A percentile compares a stretch with the other conserved stretches of the same genome.
These are phyloP conservation scores for Gambusia yucatana DNA, from an alignment of 2,797 vertebrate genomes.

Conservation along the genomic window DNA sequence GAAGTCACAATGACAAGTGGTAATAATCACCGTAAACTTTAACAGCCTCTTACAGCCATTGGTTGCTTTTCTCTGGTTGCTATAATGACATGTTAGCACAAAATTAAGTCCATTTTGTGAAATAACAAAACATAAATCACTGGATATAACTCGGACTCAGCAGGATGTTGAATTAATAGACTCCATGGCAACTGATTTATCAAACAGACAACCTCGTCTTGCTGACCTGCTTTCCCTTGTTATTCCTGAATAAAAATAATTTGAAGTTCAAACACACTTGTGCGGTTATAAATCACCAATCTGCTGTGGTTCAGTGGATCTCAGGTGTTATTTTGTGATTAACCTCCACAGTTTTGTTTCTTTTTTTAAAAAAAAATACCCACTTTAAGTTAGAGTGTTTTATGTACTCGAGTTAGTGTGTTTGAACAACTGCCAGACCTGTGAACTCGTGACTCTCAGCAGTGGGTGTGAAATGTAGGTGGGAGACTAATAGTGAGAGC, in stretches of 20 bases:
- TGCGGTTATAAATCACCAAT: conserved; percentile 20
- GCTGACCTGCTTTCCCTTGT: conserved; percentile 54
- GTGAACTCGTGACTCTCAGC: conserved; percentile 44
- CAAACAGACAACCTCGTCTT: conserved; percentile 51
- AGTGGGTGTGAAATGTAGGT: conserved; percentile 30
- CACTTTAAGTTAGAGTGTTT: conserved; percentile 13
- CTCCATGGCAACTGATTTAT: conserved; percentile 54
- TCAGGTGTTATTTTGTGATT: conserved; percentile 29
- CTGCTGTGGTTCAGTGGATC: conserved; percentile 25
- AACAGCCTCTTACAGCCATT: conserved; percentile 19
- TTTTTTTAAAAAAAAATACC: background rate
- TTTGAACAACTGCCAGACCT: conserved; percentile 37
- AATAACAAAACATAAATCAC: conserved; percentile 51
- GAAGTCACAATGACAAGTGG: conserved; percentile 27
- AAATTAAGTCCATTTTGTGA: conserved; percentile 37
- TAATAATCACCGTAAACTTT: conserved; percentile 28
- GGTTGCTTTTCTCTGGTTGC: background rate
- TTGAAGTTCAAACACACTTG: conserved; percentile 25
- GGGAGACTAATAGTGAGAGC: conserved; percentile 30
- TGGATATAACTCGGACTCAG: conserved; percentile 26
- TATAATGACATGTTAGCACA: conserved; percentile 27
- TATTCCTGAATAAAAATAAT: conserved; percentile 40
- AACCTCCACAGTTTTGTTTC: conserved; percentile 15
- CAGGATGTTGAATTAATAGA: conserved; percentile 49
- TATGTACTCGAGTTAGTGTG: conserved; percentile 22